Percentiles rank a stretch among this genome's conserved stretches.
Conservation (phyloP, 2,797 vertebrate species). For the Sebastes iracundus region DNA sequence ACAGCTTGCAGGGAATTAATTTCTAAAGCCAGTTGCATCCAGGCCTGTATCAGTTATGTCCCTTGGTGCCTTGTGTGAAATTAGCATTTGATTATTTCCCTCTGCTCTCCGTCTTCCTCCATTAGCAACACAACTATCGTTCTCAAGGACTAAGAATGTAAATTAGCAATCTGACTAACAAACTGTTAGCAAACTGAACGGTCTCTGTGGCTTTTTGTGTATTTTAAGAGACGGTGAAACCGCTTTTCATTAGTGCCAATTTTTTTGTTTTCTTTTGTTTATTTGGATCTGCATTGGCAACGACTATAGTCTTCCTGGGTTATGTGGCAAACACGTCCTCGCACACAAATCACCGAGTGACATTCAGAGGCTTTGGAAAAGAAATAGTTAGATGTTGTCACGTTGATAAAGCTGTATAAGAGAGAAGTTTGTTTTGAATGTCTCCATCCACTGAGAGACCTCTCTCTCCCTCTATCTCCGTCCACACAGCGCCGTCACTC, state of each 20-base stretch:
- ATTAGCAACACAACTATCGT: slow-evolving; percentile 33
- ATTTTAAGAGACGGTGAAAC: slow-evolving; percentile 9
- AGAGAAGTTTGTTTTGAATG: slow-evolving; percentile 46
- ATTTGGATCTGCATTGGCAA: background rate
- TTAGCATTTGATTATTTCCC: slow-evolving; percentile 56
- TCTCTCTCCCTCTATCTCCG: slow-evolving; percentile 28
- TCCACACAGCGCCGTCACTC: slow-evolving; percentile 46
- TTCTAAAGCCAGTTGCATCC: slow-evolving; percentile 31
- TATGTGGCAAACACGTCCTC: slow-evolving; percentile 5
- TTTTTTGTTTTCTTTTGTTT: background rate
- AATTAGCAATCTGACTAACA: slow-evolving; percentile 51
- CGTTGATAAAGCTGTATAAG: slow-evolving; percentile 16
- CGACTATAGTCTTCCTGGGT: background rate
- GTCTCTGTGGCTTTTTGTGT: slow-evolving; percentile 35
- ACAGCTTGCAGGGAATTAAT: slow-evolving; percentile 31
- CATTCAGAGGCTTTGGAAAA: background rate
- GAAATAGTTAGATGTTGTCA: slow-evolving; percentile 6
- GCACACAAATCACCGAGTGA: background rate
- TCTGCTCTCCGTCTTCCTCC: slow-evolving; percentile 39
- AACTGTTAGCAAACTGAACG: slow-evolving; percentile 38
- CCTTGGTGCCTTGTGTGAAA: slow-evolving; percentile 38
- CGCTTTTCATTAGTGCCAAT: slow-evolving; percentile 36
- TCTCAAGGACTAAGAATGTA: slow-evolving; percentile 42
- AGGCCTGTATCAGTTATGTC: slow-evolving; percentile 24
- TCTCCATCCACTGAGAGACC: slow-evolving; percentile 43